These are phyloP conservation scores for Malurus cyaneus DNA, from an alignment of 2,113 vertebrate species.

Conservation along the genomic window DNA sequence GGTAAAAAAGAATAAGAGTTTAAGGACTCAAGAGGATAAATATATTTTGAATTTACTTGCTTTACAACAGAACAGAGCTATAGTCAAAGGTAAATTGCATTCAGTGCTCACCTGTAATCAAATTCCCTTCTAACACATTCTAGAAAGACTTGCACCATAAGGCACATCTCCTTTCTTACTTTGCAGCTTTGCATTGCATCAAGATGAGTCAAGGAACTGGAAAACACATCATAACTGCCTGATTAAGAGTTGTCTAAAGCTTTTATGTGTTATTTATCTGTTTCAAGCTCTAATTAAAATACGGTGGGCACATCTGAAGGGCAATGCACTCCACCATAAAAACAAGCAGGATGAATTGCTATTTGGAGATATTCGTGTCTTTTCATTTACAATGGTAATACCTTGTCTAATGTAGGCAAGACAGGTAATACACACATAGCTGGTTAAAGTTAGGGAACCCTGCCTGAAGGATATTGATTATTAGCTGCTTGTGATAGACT, in stretches of 20 bases:
- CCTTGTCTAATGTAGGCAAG: neutral
- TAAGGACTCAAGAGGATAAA: neutral
- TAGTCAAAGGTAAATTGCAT: neutral
- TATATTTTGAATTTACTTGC: neutral
- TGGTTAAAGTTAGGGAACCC: neutral
- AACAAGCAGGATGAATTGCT: neutral
- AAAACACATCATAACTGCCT: neutral
- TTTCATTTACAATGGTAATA: neutral
- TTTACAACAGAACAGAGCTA: neutral
- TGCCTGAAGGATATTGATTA: neutral
- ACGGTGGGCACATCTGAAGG: neutral
- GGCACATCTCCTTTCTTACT: neutral
- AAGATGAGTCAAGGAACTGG: neutral
- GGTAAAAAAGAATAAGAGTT: neutral
- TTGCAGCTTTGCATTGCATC: neutral
- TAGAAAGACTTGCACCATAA: neutral
- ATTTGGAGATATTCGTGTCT: neutral
- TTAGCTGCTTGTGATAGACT: neutral
- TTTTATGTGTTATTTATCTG: neutral
- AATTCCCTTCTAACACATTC: neutral
- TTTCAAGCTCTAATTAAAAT: slow-evolving; percentile 1
- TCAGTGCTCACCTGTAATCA: neutral
- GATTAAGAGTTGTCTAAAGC: neutral
- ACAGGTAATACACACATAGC: neutral
- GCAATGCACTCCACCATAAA: neutral